phyloP scores from a whole-genome alignment of 2,797 vertebrate genomes.

The Lepidocolaptes lacrymiger region DNA sequence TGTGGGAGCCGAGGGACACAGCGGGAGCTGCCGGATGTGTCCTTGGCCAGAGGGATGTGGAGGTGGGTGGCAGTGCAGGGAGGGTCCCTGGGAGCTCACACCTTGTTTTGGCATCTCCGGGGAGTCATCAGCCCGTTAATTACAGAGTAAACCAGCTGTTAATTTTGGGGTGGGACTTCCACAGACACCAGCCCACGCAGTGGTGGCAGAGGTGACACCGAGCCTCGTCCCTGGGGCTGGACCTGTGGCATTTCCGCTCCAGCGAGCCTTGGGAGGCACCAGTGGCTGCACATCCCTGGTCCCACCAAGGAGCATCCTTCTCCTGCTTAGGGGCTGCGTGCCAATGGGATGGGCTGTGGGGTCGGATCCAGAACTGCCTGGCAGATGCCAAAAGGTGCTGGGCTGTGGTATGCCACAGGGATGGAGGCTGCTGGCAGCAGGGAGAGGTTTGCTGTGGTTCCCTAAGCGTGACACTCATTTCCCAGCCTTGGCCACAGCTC shows the following conservation, averaged over 20 bases:
- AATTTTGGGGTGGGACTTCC: not conserved
- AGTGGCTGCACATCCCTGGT: rapidly evolving
- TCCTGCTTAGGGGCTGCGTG: not conserved
- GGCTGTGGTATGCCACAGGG: not conserved
- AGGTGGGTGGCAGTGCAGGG: not conserved
- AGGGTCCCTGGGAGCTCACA: not conserved
- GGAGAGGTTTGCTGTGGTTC: not conserved
- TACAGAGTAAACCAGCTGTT: not conserved
- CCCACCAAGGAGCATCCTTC: not conserved
- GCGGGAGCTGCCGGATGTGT: rapidly evolving
- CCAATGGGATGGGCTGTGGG: rapidly evolving
- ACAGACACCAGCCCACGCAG: not conserved
- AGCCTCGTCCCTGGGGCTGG: not conserved
- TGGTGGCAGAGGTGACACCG: not conserved
- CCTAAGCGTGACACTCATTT: not conserved
- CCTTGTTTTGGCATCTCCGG: conserved; percentile 32
- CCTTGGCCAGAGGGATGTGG: not conserved
- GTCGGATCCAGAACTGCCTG: rapidly evolving
- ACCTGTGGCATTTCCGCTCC: not conserved
- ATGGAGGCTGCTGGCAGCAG: not conserved
- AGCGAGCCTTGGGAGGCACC: rapidly evolving
- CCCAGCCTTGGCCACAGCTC: not conserved
- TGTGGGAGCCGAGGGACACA: not conserved
- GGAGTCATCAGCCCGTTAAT: not conserved
- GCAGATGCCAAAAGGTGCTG: rapidly evolving